These are phyloP conservation scores for Jordanella pulchra DNA, from an alignment of 2,797 vertebrate species.

Conservation along the genomic window DNA sequence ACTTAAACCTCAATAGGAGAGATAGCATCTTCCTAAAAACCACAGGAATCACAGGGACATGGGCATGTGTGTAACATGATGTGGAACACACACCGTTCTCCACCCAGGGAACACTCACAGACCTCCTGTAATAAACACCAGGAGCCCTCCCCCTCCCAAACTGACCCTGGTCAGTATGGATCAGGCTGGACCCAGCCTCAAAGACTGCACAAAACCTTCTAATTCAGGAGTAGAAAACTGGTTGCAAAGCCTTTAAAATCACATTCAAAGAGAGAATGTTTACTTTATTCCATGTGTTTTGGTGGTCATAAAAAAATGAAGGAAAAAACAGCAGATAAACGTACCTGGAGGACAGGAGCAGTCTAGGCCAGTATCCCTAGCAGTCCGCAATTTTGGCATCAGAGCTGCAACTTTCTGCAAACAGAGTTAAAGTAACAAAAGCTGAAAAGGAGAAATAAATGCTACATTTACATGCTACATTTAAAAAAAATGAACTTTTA, in stretches of 20 bases:
- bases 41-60: background rate
- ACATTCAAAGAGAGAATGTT: background rate
- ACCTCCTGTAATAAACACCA: conserved; percentile 67
- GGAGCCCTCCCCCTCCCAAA: conserved; percentile 45
- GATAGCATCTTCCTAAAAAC: conserved; percentile 39
- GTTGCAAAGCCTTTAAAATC: background rate
- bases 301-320: background rate
- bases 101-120: conserved; percentile 54
- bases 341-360: conserved; percentile 93
- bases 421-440: conserved; percentile 4
- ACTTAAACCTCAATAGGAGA: conserved; percentile 24
- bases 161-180: conserved; percentile 38
- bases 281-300: conserved; percentile 17
- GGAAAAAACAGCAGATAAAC: conserved; percentile 26
- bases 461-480: background rate
- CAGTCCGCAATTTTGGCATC: conserved; percentile 81
- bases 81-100: conserved; percentile 63
- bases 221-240: background rate
- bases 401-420: conserved; percentile 84
- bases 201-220: background rate
- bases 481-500: background rate
- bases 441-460: background rate
- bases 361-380: conserved; percentile 84
- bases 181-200: conserved; percentile 22
- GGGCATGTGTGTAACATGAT: conserved; percentile 48